Evolutionary conservation across 2,113 vertebrate genomes (phyloP).

Genomic region (Ondatra zibethicus): DNA sequence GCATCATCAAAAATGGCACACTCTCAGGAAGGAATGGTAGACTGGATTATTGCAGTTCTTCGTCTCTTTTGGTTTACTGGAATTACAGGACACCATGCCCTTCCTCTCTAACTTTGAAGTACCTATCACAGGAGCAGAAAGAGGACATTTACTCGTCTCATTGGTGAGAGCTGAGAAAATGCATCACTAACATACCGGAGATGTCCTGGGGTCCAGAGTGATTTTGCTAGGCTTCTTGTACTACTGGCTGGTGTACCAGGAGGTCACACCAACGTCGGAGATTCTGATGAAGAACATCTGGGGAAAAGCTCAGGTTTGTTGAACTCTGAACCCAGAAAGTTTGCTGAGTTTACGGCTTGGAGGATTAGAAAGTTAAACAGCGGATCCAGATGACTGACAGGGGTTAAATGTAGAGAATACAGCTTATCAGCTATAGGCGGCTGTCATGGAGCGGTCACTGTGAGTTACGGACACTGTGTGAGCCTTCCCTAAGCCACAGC

Average conservation of each 20-base stretch:
- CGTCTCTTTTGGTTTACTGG: not conserved
- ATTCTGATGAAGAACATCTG: not conserved
- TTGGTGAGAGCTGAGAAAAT: not conserved
- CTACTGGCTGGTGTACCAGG: not conserved
- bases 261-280: not conserved
- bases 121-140: not conserved
- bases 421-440: not conserved
- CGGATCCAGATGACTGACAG: not conserved
- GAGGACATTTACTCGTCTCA: not conserved
- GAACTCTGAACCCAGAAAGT: not conserved
- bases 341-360: not conserved
- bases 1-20: not conserved
- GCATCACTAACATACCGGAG: not conserved
- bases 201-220: not conserved
- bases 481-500: not conserved
- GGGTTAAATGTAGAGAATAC: not conserved
- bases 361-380: slow-evolving; percentile 2
- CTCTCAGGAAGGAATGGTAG: not conserved
- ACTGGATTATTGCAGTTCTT: not conserved
- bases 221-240: not conserved
- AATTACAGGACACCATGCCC: not conserved
- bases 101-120: not conserved
- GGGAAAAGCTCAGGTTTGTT: not conserved
- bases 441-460: not conserved
- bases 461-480: not conserved